Evolutionary conservation across 35 echinoderm and acorn worm species (phyloP), one percentile per base, ranked within the genome.

Genomic region (Anneissia japonica): DNA sequence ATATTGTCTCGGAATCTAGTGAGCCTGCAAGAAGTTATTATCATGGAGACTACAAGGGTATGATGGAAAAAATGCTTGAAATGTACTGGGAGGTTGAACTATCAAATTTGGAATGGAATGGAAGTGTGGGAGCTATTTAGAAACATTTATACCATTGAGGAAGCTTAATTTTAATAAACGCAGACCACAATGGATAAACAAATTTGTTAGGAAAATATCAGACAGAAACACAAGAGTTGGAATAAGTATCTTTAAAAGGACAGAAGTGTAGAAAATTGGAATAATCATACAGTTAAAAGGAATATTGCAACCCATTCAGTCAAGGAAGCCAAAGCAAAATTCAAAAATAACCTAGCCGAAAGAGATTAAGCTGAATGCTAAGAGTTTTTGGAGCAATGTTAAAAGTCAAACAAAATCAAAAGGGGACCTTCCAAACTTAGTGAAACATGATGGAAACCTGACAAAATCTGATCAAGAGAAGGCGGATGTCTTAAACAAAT

Each of bases 391-490:
- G 17, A 10, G 32, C 11, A 84, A 89, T 83, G 88, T 83, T 9
- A 74, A 74, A 34, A 73, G n/a, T 72, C 83, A 76, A 36, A 76
- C 79, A 23, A 82, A 89, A 9, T 26, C 32, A 34, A 83, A 36
- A 36, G 40, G 14, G 23, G 80, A 55, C 26, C 31, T 89, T n/a
- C 38, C 4, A 0, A 40, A 76, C 31, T 36, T 82, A 2, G n/a
- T 30, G 28, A 82, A 14, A 29, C 0, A 35, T 41, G 88, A 77
- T 34, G 38, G 80, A 17, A 38, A 72, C 10, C 37, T 40, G 36
- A 64, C 37, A 7, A 74, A 76, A 32, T 76, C 46, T 37, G 88
- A 90, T 77, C 28, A 39, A 38, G 88, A 84, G 28, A 90, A 90
- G 43, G 88, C 88, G 16, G 82, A 76, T 64, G 36, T 35, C 32